Base-by-base conservation (phyloP, 2,888 invertebrate genomes). In the Girardia tigrina region DNA sequence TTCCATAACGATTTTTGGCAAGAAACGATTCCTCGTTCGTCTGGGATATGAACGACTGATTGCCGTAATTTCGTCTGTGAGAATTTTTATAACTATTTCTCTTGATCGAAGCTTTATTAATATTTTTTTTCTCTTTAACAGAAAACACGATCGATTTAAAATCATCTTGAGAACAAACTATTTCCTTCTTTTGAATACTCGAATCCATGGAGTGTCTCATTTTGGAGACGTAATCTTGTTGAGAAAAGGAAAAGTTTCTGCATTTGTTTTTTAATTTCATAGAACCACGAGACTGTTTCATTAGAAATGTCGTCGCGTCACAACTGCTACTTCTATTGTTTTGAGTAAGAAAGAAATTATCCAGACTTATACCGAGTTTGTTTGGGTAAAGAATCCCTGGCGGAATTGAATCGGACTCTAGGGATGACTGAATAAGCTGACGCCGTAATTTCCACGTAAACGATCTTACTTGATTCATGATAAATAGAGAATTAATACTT, bases 111-210 rank as follows among this genome's bases (percentile, higher is more conserved):
- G 56, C 56, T 56, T 56, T 56, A 4, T 4, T 12, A 8, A 12
- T 56, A n/a, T 56, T 56, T 16, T 23, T 56, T 56, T 56, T 56
- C 23, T 56, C 56, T 56, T 56, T 56, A 20, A 56, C 56, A 4
- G 56, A 56, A 56, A 20, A n/a, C n/a, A 56, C n/a, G 56, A 56
- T 56, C n/a, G 56, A 56, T n/a, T 56, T 56, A 16, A 56, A 56
- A 56, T 56, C 56, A 56, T 56, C 56, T 20, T 56, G 56, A 6
- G 56, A 56, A 56, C 56, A 56, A 16, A 56, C 56, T 20, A 56
- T 56, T 6, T 56, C 56, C n/a, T 56, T 56, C 23, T 56, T 56
- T 56, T n/a, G 56, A 20, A 56, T 4, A 56, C 56, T 56, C 4
- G 56, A 56, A 56, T 56, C 56, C 4, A 56, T 16, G 4, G 56